Conservation (phyloP, 2,797 vertebrate species). For the Carduelis carduelis region DNA sequence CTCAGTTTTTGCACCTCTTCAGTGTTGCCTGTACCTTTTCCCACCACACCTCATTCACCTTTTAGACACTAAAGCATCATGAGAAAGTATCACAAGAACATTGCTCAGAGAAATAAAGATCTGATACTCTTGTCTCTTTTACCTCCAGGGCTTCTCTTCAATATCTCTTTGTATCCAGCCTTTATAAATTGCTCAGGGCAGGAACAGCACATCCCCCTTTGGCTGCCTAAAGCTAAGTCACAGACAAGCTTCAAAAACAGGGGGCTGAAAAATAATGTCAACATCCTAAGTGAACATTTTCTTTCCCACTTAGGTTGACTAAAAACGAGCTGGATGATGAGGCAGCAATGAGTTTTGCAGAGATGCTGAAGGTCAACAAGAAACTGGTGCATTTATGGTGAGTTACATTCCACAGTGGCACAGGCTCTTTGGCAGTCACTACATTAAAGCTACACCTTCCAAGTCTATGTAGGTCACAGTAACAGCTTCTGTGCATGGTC, state of each 20-base stretch:
- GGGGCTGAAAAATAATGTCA: background rate
- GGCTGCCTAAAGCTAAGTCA: constrained; percentile 17
- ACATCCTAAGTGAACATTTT: background rate
- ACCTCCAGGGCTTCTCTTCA: background rate
- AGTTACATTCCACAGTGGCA: constrained; percentile 45
- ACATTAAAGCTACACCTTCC: constrained; percentile 44
- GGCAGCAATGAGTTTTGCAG: constrained; percentile 81
- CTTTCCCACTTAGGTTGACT: constrained; percentile 81
- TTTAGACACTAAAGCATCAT: background rate
- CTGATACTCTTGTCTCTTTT: background rate
- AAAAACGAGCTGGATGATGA: constrained; percentile 89
- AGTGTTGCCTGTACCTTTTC: background rate
- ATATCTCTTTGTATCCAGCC: background rate
- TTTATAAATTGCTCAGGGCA: constrained; percentile 4
- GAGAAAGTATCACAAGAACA: background rate
- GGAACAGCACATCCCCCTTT: background rate
- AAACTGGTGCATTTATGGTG: constrained; percentile 88
- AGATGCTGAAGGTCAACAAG: constrained; percentile 83
- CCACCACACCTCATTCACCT: background rate
- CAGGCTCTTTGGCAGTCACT: constrained; percentile 21
- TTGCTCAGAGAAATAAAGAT: background rate
- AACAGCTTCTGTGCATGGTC: constrained; percentile 15
- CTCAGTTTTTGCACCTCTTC: background rate
- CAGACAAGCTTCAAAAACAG: background rate
- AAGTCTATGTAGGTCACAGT: constrained; percentile 48